phyloP scores from a whole-genome alignment of 2,797 vertebrate species.

The Periophthalmus magnuspinnatus region DNA sequence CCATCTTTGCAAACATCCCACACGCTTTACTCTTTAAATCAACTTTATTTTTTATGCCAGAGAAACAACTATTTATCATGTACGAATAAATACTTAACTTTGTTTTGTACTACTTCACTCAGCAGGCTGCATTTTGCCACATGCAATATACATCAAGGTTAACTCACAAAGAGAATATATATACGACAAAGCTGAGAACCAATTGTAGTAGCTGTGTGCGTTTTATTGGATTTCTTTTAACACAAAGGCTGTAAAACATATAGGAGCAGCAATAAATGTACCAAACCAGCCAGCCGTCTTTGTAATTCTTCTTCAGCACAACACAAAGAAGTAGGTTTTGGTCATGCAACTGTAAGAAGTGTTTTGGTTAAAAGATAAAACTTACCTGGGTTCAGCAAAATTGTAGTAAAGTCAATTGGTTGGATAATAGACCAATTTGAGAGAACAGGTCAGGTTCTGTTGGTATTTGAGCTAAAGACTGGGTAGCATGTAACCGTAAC shows the following conservation, averaged over 20 bases:
- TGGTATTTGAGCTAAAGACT: too few relatives aligned
- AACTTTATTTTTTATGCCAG: not conserved
- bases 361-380: not conserved
- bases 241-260: conserved; percentile 1
- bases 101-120: conserved; percentile 1
- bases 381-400: not conserved
- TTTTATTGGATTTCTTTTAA: conserved; percentile 12
- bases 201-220: not conserved
- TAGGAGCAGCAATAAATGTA: not conserved
- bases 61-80: conserved; percentile 1
- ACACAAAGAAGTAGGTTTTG: not conserved
- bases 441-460: not conserved
- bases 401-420: not conserved
- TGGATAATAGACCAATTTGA: not conserved
- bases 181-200: not conserved
- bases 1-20: not conserved
- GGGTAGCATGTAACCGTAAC: too few relatives aligned
- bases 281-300: not conserved
- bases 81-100: not conserved
- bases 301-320: not conserved
- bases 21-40: not conserved
- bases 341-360: not conserved
- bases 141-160: not conserved
- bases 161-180: not conserved
- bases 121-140: not conserved